Conservation (phyloP, 30 jellyfish, hydroid and myxozoan species). For the Phacellophora camtschatica region DNA sequence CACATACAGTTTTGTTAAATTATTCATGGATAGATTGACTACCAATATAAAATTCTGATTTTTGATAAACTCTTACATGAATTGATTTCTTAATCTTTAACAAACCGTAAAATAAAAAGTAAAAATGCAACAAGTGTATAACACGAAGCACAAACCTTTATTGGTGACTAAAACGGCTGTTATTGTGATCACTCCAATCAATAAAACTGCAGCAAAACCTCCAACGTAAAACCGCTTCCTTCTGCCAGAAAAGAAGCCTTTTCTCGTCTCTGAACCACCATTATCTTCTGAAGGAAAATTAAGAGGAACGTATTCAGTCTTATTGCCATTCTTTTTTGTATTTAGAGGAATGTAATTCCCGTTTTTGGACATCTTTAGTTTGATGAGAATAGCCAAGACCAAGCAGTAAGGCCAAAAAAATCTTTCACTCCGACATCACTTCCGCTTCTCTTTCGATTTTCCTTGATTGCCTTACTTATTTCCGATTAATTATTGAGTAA, state of each 20-base stretch:
- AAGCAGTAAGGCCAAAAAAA: no score
- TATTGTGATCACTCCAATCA: constrained; percentile 33
- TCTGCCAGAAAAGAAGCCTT: constrained; percentile 19
- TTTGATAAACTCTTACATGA: no score
- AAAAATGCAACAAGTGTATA: background rate
- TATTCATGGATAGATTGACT: no score
- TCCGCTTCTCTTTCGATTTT: background rate
- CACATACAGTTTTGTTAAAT: no score
- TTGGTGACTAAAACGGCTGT: constrained; percentile 65
- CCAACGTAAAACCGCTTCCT: constrained; percentile 29
- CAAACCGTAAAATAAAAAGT: background rate
- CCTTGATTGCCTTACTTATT: no score
- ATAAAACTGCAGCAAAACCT: constrained; percentile 57
- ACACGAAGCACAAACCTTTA: background rate
- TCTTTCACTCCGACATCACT: no score
- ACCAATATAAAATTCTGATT: no score
- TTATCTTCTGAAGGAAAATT: constrained; percentile 32
- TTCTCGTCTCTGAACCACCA: background rate
- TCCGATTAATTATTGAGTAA: no score
- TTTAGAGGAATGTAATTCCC: constrained; percentile 45
- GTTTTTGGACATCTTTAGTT: constrained; percentile 46
- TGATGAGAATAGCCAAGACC: no score
- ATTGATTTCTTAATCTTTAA: no score
- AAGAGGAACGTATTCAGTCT: constrained; percentile 30
- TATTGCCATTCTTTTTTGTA: constrained; percentile 3